Conservation (phyloP, 1,140 invertebrate genomes). For the Ips typographus region DNA sequence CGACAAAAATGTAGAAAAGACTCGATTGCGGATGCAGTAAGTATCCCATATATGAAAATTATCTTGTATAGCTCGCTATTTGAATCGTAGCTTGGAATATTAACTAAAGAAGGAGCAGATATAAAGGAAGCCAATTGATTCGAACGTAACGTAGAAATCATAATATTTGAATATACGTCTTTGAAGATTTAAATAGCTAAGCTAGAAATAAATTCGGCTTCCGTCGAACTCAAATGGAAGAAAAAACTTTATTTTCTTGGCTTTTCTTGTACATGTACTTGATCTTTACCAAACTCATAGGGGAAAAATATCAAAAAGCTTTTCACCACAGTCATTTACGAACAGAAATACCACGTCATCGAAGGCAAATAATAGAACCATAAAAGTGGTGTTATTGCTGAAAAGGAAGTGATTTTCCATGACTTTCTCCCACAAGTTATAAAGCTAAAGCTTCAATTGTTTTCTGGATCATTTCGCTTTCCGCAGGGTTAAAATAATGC, state of each 20-base stretch:
- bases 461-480: not conserved
- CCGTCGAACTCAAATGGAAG: not conserved
- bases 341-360: no score
- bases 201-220: not conserved
- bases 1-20: not conserved
- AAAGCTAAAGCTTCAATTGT: not conserved
- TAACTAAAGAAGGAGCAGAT: constrained; percentile 4
- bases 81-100: constrained; percentile 3
- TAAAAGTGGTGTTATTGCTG: not conserved
- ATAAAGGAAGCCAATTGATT: constrained; percentile 15
- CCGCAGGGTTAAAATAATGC: not conserved
- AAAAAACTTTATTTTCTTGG: not conserved
- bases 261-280: no score
- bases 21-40: constrained; percentile 1
- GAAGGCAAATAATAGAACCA: no score
- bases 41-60: constrained; percentile 7
- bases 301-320: no score
- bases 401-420: not conserved
- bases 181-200: constrained; percentile 3
- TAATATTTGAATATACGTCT: constrained; percentile 11
- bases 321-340: no score
- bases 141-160: constrained; percentile 6
- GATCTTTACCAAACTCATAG: no score
- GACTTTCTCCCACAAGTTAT: not conserved
- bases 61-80: constrained; percentile 10